These are phyloP conservation scores for Bettongia penicillata DNA, from an alignment of 2,113 vertebrate species.

Conservation along the genomic window DNA sequence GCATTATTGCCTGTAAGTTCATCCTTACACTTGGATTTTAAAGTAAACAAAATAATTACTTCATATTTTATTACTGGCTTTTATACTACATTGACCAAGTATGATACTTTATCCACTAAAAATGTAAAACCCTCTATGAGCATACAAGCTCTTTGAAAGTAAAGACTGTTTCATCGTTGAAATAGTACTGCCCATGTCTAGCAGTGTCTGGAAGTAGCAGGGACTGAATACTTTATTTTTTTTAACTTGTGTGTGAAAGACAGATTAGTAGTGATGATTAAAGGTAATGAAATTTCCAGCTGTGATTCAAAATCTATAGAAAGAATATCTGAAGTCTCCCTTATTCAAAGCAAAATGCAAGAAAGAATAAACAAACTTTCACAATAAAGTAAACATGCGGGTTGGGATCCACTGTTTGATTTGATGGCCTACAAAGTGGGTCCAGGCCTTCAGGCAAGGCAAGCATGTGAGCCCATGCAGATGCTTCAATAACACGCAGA, in stretches of 20 bases:
- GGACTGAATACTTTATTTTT: neutral
- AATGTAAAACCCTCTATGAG: neutral
- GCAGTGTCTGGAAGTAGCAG: neutral
- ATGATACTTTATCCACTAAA: neutral
- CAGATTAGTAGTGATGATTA: neutral
- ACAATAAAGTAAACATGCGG: neutral
- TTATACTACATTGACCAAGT: neutral
- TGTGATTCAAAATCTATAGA: neutral
- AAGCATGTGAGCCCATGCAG: neutral
- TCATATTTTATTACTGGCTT: neutral
- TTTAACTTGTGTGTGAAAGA: neutral
- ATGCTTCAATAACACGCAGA: neutral
- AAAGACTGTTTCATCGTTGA: neutral
- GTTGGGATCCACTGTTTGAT: neutral
- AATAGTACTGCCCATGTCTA: neutral
- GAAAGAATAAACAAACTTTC: neutral
- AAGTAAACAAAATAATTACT: constrained; percentile 39
- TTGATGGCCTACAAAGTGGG: neutral
- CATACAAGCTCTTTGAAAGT: neutral
- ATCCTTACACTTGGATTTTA: constrained; percentile 10
- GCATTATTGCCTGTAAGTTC: constrained; percentile 24
- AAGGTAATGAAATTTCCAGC: neutral
- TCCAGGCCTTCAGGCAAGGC: neutral
- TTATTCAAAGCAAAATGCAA: neutral
- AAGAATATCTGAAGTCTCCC: neutral